A percentile compares a stretch with the other conserved stretches of the same genome.
phyloP scores from a whole-genome alignment of 2,113 vertebrate species.

The Cavia porcellus region DNA sequence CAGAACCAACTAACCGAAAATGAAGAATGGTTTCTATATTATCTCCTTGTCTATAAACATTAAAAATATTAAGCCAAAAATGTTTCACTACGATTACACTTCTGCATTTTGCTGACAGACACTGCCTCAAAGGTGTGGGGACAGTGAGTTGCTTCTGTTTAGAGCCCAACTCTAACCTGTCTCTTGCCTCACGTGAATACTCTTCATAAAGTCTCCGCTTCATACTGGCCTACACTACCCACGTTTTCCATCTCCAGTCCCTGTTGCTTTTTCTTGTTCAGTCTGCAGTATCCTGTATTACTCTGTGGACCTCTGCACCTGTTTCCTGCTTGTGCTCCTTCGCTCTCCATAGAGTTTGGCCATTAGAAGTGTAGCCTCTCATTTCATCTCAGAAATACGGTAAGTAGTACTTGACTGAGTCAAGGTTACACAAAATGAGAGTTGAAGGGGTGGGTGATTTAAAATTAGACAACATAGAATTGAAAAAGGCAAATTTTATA shows the following conservation, averaged over 20 bases:
- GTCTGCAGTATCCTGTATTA: neutral
- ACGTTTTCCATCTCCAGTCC: neutral
- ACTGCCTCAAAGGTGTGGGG: accelerated
- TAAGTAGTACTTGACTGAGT: neutral
- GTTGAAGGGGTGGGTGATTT: neutral
- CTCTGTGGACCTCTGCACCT: too few species aligned
- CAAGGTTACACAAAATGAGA: neutral
- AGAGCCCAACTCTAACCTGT: neutral
- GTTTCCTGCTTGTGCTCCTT: neutral
- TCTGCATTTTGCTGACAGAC: neutral
- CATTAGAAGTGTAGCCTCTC: neutral
- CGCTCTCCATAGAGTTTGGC: too few species aligned
- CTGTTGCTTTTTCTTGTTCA: neutral
- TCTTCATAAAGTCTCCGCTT: neutral
- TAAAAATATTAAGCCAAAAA: neutral
- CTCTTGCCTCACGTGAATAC: accelerated
- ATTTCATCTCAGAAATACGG: neutral
- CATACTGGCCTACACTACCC: neutral
- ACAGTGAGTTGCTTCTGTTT: neutral
- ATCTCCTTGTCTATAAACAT: too few species aligned
- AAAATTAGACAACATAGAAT: neutral
- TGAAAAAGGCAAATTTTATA: neutral
- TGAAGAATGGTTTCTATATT: too few species aligned
- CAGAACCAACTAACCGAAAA: too few species aligned
- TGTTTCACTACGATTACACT: neutral